Evolutionary conservation across 2,888 invertebrate species (phyloP), one percentile per base, ranked within the genome.

Genomic region (Macrosoma leucophasiata): DNA sequence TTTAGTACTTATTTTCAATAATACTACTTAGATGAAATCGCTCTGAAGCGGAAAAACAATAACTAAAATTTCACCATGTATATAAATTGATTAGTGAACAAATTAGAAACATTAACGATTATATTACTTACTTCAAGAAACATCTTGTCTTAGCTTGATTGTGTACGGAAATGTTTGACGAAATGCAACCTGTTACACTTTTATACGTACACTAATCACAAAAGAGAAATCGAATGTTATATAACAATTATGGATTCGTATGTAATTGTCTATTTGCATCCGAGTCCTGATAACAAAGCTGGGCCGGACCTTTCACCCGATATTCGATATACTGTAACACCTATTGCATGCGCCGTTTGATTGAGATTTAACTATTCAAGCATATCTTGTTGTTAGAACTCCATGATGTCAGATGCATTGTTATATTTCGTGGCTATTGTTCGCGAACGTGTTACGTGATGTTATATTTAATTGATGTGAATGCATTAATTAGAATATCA

Each of bases 211-310:
- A 47, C 46, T 52, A 55, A 58, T 55, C 48, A 58, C 43, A 49
- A 52, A n/a, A 58, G 58, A 59, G 57, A 61, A 60, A 61, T 58
- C 55, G 52, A 43, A 47, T 43, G 43, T 59, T 60, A 52, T 46
- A 49, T 57, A 64, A 63, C 40, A 48, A 46, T 53, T 39, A 46
- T 47, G 18, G 14, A 17, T 48, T 30, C 43, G 55, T 44, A 47
- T 55, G 36, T 43, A 51, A 39, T 48, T 48, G 50, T 55, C 23
- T 57, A 50, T 52, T 46, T 14, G 29, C 14, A 29, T 34, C 24
- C 29, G 29, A 41, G 22, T 33, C 30, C 33, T 39, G 23, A 17
- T 23, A 24, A 9, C 17, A 27, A 8, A 12, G 19, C 19, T 33
- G 27, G 17, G 20, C 20, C 27, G 20, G 20, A 24, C 23, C 24